Conservation (phyloP, 2,888 invertebrate species). For the Parasteatoda lunata region DNA sequence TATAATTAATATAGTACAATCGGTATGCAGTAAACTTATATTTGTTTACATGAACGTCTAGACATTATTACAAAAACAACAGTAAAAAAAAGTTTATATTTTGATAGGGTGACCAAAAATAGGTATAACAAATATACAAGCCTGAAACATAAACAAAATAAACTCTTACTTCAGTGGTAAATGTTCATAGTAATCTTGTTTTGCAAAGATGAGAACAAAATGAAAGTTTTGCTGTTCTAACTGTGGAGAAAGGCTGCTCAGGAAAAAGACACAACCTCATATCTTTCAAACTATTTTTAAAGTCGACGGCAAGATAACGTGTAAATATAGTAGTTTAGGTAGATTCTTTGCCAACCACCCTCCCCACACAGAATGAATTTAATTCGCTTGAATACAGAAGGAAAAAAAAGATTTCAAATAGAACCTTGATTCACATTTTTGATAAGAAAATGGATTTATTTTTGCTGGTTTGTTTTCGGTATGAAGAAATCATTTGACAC, state of each 20-base stretch:
- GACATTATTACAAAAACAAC: too few relatives aligned
- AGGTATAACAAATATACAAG: too few relatives aligned
- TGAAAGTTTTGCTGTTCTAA: conserved; percentile 23
- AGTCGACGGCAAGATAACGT: conserved; percentile 19
- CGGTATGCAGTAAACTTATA: too few relatives aligned
- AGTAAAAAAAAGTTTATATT: too few relatives aligned
- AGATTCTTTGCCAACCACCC: conserved; percentile 16
- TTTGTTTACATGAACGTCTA: too few relatives aligned
- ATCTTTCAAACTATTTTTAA: conserved; percentile 54
- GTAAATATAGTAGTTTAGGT: conserved; percentile 52
- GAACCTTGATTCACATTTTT: too few relatives aligned
- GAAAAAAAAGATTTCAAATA: neutral
- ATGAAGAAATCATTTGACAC: too few relatives aligned
- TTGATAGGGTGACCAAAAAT: too few relatives aligned
- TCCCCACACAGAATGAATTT: conserved; percentile 34
- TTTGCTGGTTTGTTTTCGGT: too few relatives aligned
- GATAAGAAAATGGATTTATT: too few relatives aligned
- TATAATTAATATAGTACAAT: too few relatives aligned
- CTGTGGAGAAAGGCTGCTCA: conserved; percentile 25
- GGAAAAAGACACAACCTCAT: conserved; percentile 36
- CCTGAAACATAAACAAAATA: neutral
- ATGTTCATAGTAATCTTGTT: neutral
- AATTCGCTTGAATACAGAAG: conserved; percentile 22
- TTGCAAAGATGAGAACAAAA: conserved; percentile 12
- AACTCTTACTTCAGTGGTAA: neutral